These are phyloP conservation scores for Anhinga rufa DNA, from an alignment of 2,113 vertebrate genomes.

Conservation along the genomic window DNA sequence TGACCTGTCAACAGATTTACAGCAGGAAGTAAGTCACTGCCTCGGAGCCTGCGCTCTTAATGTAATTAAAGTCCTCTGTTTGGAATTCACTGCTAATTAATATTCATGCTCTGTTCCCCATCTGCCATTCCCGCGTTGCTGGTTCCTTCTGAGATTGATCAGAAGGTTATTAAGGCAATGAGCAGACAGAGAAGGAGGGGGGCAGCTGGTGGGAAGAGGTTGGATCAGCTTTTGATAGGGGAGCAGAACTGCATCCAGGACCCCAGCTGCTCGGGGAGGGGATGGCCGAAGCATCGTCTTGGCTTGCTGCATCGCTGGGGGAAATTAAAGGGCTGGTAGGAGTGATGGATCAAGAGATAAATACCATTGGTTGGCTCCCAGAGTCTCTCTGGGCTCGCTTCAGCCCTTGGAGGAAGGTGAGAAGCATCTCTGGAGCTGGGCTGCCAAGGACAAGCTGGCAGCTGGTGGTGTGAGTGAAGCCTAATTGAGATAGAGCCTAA, in stretches of 20 bases:
- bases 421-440: neutral
- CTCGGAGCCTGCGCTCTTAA: constrained; percentile 49
- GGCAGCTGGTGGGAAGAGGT: neutral
- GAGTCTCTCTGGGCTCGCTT: neutral
- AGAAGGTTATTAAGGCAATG: constrained; percentile 49
- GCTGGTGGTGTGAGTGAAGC: neutral
- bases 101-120: constrained; percentile 68
- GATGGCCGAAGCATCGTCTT: neutral
- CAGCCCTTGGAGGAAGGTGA: neutral
- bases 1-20: constrained; percentile 62
- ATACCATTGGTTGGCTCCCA: neutral
- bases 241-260: neutral
- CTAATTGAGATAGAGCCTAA: neutral
- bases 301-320: neutral
- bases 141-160: constrained; percentile 61
- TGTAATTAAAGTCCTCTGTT: constrained; percentile 73
- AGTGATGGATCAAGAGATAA: neutral
- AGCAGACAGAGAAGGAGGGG: neutral
- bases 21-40: constrained; percentile 66
- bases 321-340: neutral
- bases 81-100: constrained; percentile 68
- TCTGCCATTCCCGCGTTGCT: constrained; percentile 61
- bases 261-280: neutral
- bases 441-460: neutral
- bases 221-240: neutral